These are phyloP conservation scores for Listrodromus nycthemerus DNA, from an alignment of 2,888 invertebrate species.

Conservation along the genomic window DNA sequence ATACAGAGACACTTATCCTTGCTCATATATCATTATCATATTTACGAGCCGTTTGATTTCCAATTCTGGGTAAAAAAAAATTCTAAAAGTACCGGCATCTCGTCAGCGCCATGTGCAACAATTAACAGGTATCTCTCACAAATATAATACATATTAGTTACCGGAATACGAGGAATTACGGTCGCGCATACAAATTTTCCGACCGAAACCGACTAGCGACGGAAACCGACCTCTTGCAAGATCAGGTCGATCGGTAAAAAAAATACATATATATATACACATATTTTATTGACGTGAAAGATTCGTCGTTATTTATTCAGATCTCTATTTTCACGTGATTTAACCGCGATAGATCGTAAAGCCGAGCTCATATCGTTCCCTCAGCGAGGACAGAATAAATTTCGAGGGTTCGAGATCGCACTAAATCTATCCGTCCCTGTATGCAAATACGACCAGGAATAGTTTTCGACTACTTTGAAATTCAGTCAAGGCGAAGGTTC, in stretches of 20 bases:
- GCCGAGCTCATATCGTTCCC: conserved; percentile 31
- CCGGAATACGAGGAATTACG: conserved; percentile 62
- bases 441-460: conserved; percentile 68
- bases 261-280: too few relatives aligned
- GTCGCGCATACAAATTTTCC: conserved; percentile 70
- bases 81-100: not conserved
- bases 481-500: conserved; percentile 68
- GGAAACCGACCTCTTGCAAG: conserved; percentile 50
- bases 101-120: not conserved
- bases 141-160: conserved; percentile 17
- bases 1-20: not conserved
- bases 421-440: conserved; percentile 69
- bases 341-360: conserved; percentile 13
- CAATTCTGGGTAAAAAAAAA: not conserved
- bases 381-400: conserved; percentile 45
- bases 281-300: not conserved
- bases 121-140: not conserved
- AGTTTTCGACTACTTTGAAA: conserved; percentile 69
- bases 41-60: not conserved
- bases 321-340: conserved; percentile 2
- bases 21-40: not conserved
- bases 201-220: conserved; percentile 64
- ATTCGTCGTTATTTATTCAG: not conserved
- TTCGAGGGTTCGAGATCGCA: conserved; percentile 44
- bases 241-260: not conserved